These are phyloP conservation scores for Paramuricea clavata DNA, from an alignment of 92 coral and sea anemone species.

Conservation along the genomic window DNA sequence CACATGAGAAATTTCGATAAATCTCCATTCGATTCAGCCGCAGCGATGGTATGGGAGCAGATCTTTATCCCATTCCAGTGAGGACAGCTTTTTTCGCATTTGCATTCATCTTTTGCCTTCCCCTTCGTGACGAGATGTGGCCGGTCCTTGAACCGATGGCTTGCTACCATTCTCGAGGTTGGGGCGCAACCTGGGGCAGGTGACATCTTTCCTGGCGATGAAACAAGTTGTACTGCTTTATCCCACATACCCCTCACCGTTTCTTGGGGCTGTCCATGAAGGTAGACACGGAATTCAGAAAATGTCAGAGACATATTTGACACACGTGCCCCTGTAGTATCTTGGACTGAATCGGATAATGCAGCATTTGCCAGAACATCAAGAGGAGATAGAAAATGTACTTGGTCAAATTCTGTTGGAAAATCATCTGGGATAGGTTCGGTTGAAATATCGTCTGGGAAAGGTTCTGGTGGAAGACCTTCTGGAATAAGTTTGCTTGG, in stretches of 20 bases:
- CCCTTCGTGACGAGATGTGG: constrained; percentile 63
- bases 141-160: constrained; percentile 38
- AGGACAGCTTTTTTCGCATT: too few species aligned
- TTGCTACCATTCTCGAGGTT: constrained; percentile 54
- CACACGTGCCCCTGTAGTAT: background rate
- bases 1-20: too few species aligned
- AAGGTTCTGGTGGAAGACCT: background rate
- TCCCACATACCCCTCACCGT: constrained; percentile 54
- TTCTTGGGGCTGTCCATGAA: constrained; percentile 30
- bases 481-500: background rate
- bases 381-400: too few species aligned
- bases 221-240: constrained; percentile 51
- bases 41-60: too few species aligned
- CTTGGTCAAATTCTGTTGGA: too few species aligned
- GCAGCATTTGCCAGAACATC: background rate
- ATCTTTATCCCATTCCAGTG: too few species aligned
- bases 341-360: background rate
- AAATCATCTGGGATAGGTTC: too few species aligned
- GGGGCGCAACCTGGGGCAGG: constrained; percentile 65
- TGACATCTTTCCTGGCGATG: constrained; percentile 37
- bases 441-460: background rate
- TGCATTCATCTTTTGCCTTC: constrained; percentile 43
- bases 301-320: too few species aligned
- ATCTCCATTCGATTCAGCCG: too few species aligned
- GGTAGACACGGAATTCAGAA: background rate